phyloP scores from a whole-genome alignment of 30 jellyfish, hydroid and myxozoan species.

The Cassiopea xamachana region DNA sequence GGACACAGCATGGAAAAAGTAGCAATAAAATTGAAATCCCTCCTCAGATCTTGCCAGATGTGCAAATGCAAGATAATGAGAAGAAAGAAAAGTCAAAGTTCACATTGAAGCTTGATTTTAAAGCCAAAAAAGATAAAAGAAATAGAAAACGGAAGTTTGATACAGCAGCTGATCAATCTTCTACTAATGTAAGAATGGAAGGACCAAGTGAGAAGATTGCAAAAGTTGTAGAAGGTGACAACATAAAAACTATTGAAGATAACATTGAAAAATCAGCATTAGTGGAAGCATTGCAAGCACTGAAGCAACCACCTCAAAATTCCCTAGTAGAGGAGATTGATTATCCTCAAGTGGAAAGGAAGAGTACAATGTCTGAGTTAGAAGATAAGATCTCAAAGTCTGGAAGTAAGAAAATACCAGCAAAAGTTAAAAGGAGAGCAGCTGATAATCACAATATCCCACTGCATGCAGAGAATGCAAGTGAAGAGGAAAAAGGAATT shows the following conservation, averaged over 20 bases:
- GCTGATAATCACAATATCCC: not conserved
- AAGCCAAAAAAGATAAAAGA: conserved; percentile 16
- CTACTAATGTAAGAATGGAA: not conserved
- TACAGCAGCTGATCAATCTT: not conserved
- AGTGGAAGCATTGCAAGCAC: conserved; percentile 70
- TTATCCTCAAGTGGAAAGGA: not conserved
- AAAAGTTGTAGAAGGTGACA: not conserved
- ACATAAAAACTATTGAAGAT: conserved; percentile 3
- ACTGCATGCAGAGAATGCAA: not conserved
- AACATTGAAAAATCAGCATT: conserved; percentile 42
- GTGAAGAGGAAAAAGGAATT: not conserved
- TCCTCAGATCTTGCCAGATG: not conserved
- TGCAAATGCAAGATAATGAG: not conserved
- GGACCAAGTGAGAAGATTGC: conserved; percentile 17
- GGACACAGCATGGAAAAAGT: conserved; percentile 3
- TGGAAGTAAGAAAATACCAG: conserved; percentile 34
- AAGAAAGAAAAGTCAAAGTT: conserved; percentile 24
- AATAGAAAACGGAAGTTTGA: conserved; percentile 28
- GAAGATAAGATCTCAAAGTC: conserved; percentile 33
- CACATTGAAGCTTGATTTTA: conserved; percentile 33
- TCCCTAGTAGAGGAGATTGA: not conserved
- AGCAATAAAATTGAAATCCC: not conserved
- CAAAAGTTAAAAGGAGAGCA: conserved; percentile 7
- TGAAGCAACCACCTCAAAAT: conserved; percentile 48
- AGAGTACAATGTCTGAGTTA: not conserved